Percentiles rank a stretch among this genome's conserved stretches.
Conservation (phyloP, 2,797 vertebrate genomes). For the Leptodactylus fallax region DNA sequence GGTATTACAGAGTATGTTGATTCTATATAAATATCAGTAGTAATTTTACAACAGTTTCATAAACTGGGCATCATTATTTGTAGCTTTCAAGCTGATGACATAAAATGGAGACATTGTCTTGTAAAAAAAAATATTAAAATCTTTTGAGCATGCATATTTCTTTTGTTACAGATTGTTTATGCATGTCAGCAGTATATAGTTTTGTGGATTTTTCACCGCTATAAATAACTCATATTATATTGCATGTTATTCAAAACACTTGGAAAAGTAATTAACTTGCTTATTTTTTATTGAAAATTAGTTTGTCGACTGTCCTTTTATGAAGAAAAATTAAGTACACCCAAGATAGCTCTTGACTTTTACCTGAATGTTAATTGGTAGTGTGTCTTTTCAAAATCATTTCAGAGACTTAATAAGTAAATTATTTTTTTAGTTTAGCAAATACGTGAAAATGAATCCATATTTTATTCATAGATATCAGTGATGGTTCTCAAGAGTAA, state of each 20-base stretch:
- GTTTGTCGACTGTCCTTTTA: conserved; percentile 32
- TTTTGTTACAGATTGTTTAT: not conserved
- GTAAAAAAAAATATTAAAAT: not conserved
- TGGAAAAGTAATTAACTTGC: conserved; percentile 19
- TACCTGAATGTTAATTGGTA: conserved; percentile 34
- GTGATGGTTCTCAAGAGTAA: not conserved
- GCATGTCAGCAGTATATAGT: not conserved
- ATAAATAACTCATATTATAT: not conserved
- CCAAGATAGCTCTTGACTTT: conserved; percentile 45
- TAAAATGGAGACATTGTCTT: not conserved
- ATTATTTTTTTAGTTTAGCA: not conserved
- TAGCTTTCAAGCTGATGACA: not conserved
- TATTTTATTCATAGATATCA: not conserved
- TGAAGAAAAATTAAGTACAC: conserved; percentile 15
- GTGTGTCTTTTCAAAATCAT: not conserved
- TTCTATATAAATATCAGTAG: not conserved
- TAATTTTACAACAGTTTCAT: not conserved
- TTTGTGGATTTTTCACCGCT: not conserved
- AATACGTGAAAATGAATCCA: not conserved
- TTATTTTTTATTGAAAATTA: conserved; percentile 32
- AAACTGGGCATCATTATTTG: not conserved
- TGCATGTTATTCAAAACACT: not conserved
- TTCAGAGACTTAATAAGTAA: not conserved
- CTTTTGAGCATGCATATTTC: not conserved
- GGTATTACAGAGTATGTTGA: no score